Evolutionary conservation across 2,888 invertebrate species (phyloP), one percentile per base, ranked within the genome.

Genomic region (Ormyrus nitidulus): DNA sequence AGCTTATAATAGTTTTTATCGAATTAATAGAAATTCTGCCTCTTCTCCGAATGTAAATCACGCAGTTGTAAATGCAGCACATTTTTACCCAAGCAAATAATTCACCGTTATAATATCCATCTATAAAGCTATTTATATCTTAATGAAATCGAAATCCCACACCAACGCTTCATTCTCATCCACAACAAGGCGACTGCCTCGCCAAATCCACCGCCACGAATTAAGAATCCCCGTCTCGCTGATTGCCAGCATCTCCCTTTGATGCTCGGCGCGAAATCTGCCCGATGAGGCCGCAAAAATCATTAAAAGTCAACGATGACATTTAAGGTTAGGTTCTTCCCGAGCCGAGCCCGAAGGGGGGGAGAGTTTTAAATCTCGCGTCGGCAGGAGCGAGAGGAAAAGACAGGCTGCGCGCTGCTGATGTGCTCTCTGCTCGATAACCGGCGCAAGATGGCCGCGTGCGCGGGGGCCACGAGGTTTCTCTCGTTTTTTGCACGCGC

Each of bases 371-470:
- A 19, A 56, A 70, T 76, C 62, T 69, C 68, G 46, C 34, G 48
- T 49, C 34, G 56, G 11, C 6, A 65, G n/a, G 59, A 48, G 6
- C 11, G 10, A 34, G 69, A 19, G 58, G 13, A 56, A 9, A 11
- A 19, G 19, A 19, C 19, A 19, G 1, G 19, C 19, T 19, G n/a
- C 49, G 34, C 56, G 46, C 11, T 10, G 53, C 19, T 44, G 62
- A 62, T 44, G 5, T 56, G 61, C 44, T 19, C 54, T 13, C 64
- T 72, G 80, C 34, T 72, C 80, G 76, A 73, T 72, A 80, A 73
- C 69, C 54, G 62, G 8, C 73, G 72, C 80, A 77, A 77, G 66
- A 80, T 77, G 80, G 80, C 77, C 68, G 77, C 64, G 73, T 74
- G 79, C 79, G 70, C 73, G 69, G 46, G 62, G 48, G 53, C 74